Evolutionary conservation across 2,888 invertebrate species (phyloP).

Genomic region (Acheta domesticus): DNA sequence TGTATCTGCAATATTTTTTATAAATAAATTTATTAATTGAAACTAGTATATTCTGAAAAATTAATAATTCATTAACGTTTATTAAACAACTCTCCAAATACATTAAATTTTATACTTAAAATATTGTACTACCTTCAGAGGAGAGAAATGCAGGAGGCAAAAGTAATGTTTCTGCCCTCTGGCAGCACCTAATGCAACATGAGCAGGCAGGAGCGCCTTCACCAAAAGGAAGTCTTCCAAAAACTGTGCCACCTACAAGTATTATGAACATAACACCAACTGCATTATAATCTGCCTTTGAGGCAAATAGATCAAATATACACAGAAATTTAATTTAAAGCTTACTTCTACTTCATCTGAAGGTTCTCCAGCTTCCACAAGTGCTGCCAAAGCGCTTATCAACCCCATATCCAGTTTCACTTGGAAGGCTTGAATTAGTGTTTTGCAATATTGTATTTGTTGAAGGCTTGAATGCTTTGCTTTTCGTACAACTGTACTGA

Average conservation of each 20-base stretch:
- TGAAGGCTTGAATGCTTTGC: conserved; percentile 84
- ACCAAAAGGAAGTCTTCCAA: conserved; percentile 67
- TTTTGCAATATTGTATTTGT: conserved; percentile 91
- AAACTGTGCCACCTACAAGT: conserved; percentile 66
- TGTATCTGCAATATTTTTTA: conserved; percentile 64
- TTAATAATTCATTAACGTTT: too few relatives aligned
- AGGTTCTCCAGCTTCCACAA: conserved; percentile 68
- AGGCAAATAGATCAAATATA: too few relatives aligned
- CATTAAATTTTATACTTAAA: too few relatives aligned
- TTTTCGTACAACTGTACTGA: conserved; percentile 86
- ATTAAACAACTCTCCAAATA: too few relatives aligned
- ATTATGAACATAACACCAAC: conserved; percentile 25
- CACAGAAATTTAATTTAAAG: conserved; percentile 20
- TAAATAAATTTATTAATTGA: background rate
- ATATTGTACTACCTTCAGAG: conserved; percentile 65
- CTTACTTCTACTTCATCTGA: conserved; percentile 68
- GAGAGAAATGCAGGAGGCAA: conserved; percentile 94
- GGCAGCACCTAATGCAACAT: conserved; percentile 70
- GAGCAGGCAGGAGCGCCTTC: conserved; percentile 66
- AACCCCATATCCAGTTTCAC: conserved; percentile 94
- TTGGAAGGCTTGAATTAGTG: conserved; percentile 95
- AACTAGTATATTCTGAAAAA: too few relatives aligned
- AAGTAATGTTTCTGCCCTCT: conserved; percentile 93
- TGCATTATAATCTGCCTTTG: background rate
- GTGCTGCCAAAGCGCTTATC: conserved; percentile 75